A percentile compares a stretch with the other conserved stretches of the same genome.
Evolutionary conservation across 1,140 invertebrate genomes (phyloP).

Genomic region (Zaprionus gabonicus): DNA sequence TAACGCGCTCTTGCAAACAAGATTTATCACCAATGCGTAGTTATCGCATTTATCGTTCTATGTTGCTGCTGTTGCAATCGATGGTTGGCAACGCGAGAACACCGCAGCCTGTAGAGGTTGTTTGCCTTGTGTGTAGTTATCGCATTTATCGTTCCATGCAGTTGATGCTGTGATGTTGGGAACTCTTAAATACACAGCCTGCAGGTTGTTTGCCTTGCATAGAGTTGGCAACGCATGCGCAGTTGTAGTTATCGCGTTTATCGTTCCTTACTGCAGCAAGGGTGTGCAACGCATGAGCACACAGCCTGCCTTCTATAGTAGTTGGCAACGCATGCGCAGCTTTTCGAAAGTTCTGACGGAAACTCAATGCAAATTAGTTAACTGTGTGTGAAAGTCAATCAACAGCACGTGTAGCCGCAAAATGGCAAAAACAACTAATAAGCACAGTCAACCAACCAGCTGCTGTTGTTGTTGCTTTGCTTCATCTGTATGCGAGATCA

Average conservation of each 20-base stretch:
- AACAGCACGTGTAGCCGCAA: constrained; percentile 76
- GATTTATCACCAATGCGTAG: constrained; percentile 7
- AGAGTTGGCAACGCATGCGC: constrained; percentile 6
- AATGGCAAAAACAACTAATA: constrained; percentile 39
- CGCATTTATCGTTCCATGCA: constrained; percentile 13
- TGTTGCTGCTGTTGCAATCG: not conserved
- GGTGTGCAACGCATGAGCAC: not conserved
- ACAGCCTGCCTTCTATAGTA: not conserved
- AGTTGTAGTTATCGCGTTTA: constrained; percentile 8
- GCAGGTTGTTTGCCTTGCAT: no score
- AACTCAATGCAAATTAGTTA: constrained; percentile 29
- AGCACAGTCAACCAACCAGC: not conserved
- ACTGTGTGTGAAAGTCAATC: constrained; percentile 76
- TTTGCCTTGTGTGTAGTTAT: not conserved
- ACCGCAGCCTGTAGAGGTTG: not conserved
- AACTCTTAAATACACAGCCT: not conserved
- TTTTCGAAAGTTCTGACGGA: constrained; percentile 44
- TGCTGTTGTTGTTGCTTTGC: constrained; percentile 1
- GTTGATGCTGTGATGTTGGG: constrained; percentile 1
- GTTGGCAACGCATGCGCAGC: constrained; percentile 9
- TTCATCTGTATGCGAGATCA: constrained; percentile 41
- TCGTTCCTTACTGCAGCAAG: not conserved
- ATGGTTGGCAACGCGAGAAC: constrained; percentile 11
- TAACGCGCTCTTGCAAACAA: not conserved
- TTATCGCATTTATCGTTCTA: not conserved